Evolutionary conservation across 1,140 invertebrate genomes (phyloP), one percentile per base, ranked within the genome.

Genomic region (Druon quercuslanigerum): DNA sequence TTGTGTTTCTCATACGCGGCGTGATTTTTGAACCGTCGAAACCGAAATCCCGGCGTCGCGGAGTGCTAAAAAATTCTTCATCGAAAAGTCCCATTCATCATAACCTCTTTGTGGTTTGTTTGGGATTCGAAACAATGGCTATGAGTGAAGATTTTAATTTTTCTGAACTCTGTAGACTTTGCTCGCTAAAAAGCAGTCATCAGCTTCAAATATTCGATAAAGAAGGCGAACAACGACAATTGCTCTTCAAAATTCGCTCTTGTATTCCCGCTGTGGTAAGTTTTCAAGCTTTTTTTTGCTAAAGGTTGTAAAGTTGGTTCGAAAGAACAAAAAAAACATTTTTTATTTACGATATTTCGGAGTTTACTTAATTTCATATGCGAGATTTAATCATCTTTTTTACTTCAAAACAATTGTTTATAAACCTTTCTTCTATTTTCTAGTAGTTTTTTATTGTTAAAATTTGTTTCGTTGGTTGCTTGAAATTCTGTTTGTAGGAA

Each of bases 131-230:
- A 75, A 88, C 91, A 86, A 94, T 93, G 93, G 93, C 93, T 90
- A 93, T 94, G 92, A 93, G 91, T 85, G 93, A 93, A 82, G 93
- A 94, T 87, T 93, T 95, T 79, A 94, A 94, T 89, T 94, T 94
- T 90, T 92, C 93, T 50, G 94, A 95, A 88, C 90, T 95, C 51
- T 95, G 94, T 85, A 92, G 94, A 82, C 91, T 95, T 73, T 95
- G 94, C 83, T 94, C 93, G 75, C 89, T 95, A 54, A 94, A 94
- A 87, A 93, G 92, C 77, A 94, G 93, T 54, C 93, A 94, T 74
- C 87, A 90, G 73, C 90, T 95, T 57, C 93, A 94, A 85, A 94
- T 95, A 84, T 95, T 95, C 86, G 94, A 95, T 83, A 94, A 94
- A 84, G 93, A 94, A 83, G 93, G 94, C 51, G 94, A 95, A 86